A percentile compares a stretch with the other conserved stretches of the same genome.
Evolutionary conservation across 1,140 invertebrate genomes (phyloP).

Genomic region (Ceratosolen solmsi): DNA sequence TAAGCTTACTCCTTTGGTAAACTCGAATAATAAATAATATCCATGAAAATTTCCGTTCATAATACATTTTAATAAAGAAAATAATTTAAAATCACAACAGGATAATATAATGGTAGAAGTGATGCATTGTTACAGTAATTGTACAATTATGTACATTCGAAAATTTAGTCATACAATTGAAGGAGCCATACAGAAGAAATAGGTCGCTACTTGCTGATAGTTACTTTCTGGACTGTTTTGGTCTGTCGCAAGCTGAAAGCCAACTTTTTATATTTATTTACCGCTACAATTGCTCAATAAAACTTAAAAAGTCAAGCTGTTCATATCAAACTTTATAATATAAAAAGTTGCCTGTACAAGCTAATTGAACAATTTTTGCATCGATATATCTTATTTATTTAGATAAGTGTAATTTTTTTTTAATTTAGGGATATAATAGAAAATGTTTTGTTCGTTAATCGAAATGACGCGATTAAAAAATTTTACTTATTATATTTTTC

Average conservation of each 20-base stretch:
- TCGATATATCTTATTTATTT: too few relatives aligned
- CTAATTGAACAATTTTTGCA: too few relatives aligned
- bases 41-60: not conserved
- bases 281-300: not conserved
- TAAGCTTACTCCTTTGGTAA: not conserved
- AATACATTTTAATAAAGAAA: not conserved
- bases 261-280: not conserved
- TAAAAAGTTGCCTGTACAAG: too few relatives aligned
- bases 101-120: not conserved
- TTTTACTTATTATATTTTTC: too few relatives aligned
- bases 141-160: constrained; percentile 28
- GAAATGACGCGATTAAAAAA: too few relatives aligned
- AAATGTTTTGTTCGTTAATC: too few relatives aligned
- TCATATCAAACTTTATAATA: too few relatives aligned
- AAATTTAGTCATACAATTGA: constrained; percentile 30
- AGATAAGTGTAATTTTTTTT: too few relatives aligned
- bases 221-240: constrained; percentile 13
- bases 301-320: not conserved
- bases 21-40: not conserved
- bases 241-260: not conserved
- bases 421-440: too few relatives aligned
- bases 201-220: constrained; percentile 34
- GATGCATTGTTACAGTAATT: constrained; percentile 8
- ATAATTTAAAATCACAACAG: not conserved
- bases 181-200: not conserved